Base-by-base conservation (phyloP, 2,888 invertebrate genomes). In the Allacma fusca region DNA sequence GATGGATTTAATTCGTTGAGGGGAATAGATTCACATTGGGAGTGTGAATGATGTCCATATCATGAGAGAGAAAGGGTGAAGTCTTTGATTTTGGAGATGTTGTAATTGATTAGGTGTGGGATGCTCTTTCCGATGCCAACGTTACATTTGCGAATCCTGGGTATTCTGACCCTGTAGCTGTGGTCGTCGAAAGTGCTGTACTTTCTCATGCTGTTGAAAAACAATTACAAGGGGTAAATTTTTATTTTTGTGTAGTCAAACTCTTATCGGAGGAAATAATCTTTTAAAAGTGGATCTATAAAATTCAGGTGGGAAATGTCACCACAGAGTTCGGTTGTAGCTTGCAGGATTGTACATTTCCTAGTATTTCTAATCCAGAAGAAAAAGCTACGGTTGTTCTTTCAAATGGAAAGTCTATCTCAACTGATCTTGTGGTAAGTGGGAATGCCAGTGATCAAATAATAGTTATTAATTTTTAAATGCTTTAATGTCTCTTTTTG, bases 121-220 rank as follows among this genome's bases (percentile, higher is more conserved):
- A 98, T 87, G 92, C 94, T 1, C 91, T 92, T 85, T 96, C 97
- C 0, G 94, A 96, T 87, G 93, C 96, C 0, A 88, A 93, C 84
- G 96, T 98, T 80, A 91, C 93, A 79, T 97, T 98, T 86, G 92
- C 92, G 84, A 89, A 93, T 79, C 91, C 93, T 19, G 89, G 92
- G 80, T 88, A 92, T 84, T 88, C 90, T 26, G 90, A 92, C 86
- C 82, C 83, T 12, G 89, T 98, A 0, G 95, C 97, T 0, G 96
- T 93, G 86, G 93, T 98, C 82, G 93, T 97, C 19, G 98, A 98
- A 88, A 98, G 98, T 88, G 94, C 97, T 88, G 89, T 97, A 5
- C 89, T 98, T 67, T 87, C 95, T 1, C 90, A 92, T 85, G 91
- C 94, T 0, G 90, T 95, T 16, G 91, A 91, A 83, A 89, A 88